A percentile compares a stretch with the other conserved stretches of the same genome.
These are phyloP conservation scores for Palythoa heliodiscus DNA, from an alignment of 92 coral and sea anemone species.

Conservation along the genomic window DNA sequence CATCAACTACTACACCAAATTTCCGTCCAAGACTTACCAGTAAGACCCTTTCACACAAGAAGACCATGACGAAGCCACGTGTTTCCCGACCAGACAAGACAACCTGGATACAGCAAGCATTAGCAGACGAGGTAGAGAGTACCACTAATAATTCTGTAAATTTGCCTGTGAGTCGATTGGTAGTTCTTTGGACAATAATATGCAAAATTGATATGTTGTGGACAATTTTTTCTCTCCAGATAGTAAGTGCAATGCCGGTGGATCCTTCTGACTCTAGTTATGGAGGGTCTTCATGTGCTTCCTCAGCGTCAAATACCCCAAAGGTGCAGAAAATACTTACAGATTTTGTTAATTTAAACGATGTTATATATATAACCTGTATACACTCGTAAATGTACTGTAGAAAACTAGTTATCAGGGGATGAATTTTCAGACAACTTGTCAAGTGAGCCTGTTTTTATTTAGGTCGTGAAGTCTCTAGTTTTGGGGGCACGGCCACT, in stretches of 20 bases:
- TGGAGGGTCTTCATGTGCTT: slow-evolving; percentile 74
- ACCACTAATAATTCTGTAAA: background rate
- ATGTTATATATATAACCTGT: no score
- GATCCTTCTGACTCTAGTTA: slow-evolving; percentile 55
- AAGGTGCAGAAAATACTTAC: slow-evolving; percentile 51
- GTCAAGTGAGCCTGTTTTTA: no score
- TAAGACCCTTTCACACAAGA: slow-evolving; percentile 27
- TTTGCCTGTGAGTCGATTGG: background rate
- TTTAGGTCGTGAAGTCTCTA: no score
- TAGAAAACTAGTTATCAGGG: no score
- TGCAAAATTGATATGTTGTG: background rate
- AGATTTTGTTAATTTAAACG: background rate
- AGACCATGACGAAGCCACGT: slow-evolving; percentile 6
- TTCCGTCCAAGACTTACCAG: slow-evolving; percentile 12
- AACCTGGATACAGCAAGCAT: slow-evolving; percentile 21
- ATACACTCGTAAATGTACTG: no score
- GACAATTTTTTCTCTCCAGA: slow-evolving; percentile 42
- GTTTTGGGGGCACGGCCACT: no score
- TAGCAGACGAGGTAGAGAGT: slow-evolving; percentile 37
- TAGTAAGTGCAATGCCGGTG: slow-evolving; percentile 66
- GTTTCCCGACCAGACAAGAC: slow-evolving; percentile 11
- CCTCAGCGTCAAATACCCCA: slow-evolving; percentile 81
- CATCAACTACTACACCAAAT: slow-evolving; percentile 21
- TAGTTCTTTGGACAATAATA: background rate
- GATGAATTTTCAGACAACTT: no score